Base-by-base conservation (phyloP, 2,113 vertebrate genomes). In the Peucedramus taeniatus region DNA sequence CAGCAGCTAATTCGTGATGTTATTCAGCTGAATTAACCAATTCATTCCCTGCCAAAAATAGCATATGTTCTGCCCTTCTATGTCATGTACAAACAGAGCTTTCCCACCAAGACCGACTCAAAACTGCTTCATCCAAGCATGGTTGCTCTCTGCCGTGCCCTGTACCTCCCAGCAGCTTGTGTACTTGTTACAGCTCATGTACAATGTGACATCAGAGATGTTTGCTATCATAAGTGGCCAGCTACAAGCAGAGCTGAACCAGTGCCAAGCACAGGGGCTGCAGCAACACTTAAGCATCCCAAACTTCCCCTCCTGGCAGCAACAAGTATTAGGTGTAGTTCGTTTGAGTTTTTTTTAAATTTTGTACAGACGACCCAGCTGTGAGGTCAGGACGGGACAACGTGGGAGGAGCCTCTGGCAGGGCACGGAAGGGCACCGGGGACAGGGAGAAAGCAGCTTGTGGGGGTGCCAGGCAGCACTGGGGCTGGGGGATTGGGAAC, bases 241-340 rank as follows among this genome's bases (percentile, higher is more conserved):
- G 78, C 66, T 61, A 61, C 28, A 57, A 87, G 81, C 53, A 68
- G 37, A 85, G 59, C 45, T 90, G 91, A 90, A 88, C 19, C 2
- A 1, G 28, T 50, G 84, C 91, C 91, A 93, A 93, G 78, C 6
- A n/a, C 2, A 1, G 53, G 45, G 78, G 5, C 84, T 76, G 61
- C 3, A 5, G 39, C 54, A 72, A 15, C 19, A 31, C 45, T 87
- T 30, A 64, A 95, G 50, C 70, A 93, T 57, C 77, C 1, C 2
- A 82, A 91, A 84, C 66, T 64, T 94, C 66, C 50, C 33, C 61
- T 92, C 16, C 61, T 89, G 81, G 89, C 57, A 42, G 90, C 85
- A 91, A 9, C 50, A 65, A 87, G 47, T 76, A 63, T 54, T 75
- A 95, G 75, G 70, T 94, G 91, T 54, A 37, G 33, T 89, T 86